Conservation (phyloP, 2,797 vertebrate species). For the Enteromius radiatus region DNA sequence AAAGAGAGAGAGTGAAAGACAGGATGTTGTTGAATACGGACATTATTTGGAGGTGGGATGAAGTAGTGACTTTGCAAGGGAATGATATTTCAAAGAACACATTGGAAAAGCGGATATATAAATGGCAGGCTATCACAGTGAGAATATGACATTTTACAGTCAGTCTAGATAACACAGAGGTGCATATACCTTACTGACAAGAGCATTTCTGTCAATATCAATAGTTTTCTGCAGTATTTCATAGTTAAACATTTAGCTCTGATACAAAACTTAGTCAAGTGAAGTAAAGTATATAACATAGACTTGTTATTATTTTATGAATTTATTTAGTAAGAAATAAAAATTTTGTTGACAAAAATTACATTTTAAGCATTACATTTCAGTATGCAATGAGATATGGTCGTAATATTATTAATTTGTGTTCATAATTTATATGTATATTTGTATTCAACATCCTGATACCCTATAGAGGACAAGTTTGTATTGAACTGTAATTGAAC, state of each 20-base stretch:
- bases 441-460: background rate
- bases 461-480: background rate
- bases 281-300: background rate
- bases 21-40: constrained; percentile 33
- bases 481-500: too few relatives aligned
- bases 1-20: constrained; percentile 53
- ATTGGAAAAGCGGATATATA: constrained; percentile 1
- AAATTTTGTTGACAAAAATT: background rate
- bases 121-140: constrained; percentile 57
- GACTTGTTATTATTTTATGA: background rate
- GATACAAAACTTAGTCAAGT: background rate
- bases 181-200: background rate
- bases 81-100: constrained; percentile 54
- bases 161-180: constrained; percentile 53
- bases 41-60: constrained; percentile 38
- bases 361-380: background rate
- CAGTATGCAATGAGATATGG: background rate
- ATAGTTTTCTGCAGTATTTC: background rate
- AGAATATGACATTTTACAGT: constrained; percentile 74
- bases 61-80: constrained; percentile 53
- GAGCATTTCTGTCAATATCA: background rate
- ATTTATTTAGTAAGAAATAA: background rate
- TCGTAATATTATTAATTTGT: background rate
- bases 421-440: background rate
- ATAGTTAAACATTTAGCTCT: background rate